Percentiles rank a stretch among this genome's conserved stretches.
Evolutionary conservation across 1,140 invertebrate genomes (phyloP).

Genomic region (Drosophila dunni): DNA sequence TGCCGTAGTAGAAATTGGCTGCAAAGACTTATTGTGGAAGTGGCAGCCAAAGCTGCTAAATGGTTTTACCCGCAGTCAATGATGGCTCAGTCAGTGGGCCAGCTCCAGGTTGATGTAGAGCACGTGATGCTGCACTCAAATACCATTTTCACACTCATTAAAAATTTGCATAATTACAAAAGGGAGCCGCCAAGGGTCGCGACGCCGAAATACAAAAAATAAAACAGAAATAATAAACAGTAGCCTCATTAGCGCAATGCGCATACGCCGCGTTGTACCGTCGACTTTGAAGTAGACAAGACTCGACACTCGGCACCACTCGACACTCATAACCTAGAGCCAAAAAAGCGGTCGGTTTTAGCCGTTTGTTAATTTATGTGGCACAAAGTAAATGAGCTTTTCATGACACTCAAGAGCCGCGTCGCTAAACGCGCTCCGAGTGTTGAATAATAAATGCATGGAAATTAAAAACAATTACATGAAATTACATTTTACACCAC

Average conservation of each 20-base stretch:
- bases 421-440: slow-evolving; percentile 39
- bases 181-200: slow-evolving; percentile 18
- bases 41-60: slow-evolving; percentile 49
- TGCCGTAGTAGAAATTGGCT: slow-evolving; percentile 4
- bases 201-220: neutral
- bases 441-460: slow-evolving; percentile 78
- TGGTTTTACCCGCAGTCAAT: slow-evolving; percentile 66
- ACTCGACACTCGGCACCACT: slow-evolving; percentile 12
- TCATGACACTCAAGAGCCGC: slow-evolving; percentile 57
- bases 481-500: slow-evolving; percentile 55
- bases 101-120: neutral
- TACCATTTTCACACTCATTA: slow-evolving; percentile 77
- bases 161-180: slow-evolving; percentile 80
- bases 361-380: slow-evolving; percentile 60
- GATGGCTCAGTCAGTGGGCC: slow-evolving; percentile 13
- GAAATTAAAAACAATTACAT: slow-evolving; percentile 81
- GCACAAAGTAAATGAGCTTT: slow-evolving; percentile 69
- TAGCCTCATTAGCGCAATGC: slow-evolving; percentile 55
- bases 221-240: slow-evolving; percentile 3
- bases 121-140: slow-evolving; percentile 62
- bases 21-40: slow-evolving; percentile 14
- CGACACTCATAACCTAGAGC: slow-evolving; percentile 56
- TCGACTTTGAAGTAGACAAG: slow-evolving; percentile 58
- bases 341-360: slow-evolving; percentile 7
- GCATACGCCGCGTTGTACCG: slow-evolving; percentile 40